Evolutionary conservation across 2,888 invertebrate genomes (phyloP).

Genomic region (Stramonita haemastoma): DNA sequence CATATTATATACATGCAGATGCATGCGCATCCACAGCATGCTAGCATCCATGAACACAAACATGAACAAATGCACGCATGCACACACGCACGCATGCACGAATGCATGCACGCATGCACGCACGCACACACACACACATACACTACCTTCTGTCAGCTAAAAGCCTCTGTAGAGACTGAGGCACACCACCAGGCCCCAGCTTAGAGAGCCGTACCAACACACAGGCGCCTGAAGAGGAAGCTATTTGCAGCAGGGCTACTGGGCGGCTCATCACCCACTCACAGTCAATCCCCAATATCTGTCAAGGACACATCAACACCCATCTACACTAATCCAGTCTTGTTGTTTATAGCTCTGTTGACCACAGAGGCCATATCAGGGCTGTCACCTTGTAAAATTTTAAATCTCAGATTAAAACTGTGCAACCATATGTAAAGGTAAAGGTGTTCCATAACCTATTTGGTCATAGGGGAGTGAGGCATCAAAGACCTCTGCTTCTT

Average conservation of each 20-base stretch:
- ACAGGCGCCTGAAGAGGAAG: conserved; percentile 85
- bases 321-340: too few relatives aligned
- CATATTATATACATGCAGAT: not conserved
- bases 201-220: conserved; percentile 84
- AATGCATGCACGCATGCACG: not conserved
- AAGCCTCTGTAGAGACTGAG: conserved; percentile 80
- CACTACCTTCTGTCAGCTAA: conserved; percentile 69
- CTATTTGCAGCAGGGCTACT: conserved; percentile 86
- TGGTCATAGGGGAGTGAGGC: too few relatives aligned
- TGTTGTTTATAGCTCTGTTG: too few relatives aligned
- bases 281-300: conserved; percentile 87
- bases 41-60: not conserved
- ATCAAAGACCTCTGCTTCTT: too few relatives aligned
- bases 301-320: conserved; percentile 30
- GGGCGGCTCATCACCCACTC: conserved; percentile 86
- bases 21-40: not conserved
- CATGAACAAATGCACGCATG: not conserved
- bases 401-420: too few relatives aligned
- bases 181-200: conserved; percentile 81
- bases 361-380: too few relatives aligned
- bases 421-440: too few relatives aligned
- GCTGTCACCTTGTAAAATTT: too few relatives aligned
- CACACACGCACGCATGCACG: not conserved
- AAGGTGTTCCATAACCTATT: too few relatives aligned
- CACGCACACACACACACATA: not conserved